These are phyloP conservation scores for Cenopis cana DNA, from an alignment of 2,888 invertebrate genomes.

Conservation along the genomic window DNA sequence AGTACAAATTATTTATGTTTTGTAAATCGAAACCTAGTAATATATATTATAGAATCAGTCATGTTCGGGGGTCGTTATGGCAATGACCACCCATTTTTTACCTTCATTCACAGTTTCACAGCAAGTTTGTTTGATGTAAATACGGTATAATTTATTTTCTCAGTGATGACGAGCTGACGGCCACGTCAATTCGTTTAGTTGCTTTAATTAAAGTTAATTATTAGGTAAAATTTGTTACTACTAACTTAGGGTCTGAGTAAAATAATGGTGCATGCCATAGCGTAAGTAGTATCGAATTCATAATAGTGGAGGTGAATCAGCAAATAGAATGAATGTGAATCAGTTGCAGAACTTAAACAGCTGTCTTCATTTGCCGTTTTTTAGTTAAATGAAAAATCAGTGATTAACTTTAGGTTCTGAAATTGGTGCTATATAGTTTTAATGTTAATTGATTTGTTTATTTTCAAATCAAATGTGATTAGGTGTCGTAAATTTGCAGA, in stretches of 20 bases:
- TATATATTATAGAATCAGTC: conserved; percentile 46
- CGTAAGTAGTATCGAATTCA: conserved; percentile 70
- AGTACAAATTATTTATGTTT: conserved; percentile 81
- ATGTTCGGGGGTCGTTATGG: background rate
- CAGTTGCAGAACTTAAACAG: conserved; percentile 48
- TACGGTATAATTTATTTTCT: conserved; percentile 38
- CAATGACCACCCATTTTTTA: conserved; percentile 18
- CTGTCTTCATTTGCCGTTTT: conserved; percentile 47
- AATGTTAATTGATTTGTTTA: conserved; percentile 59
- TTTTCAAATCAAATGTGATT: conserved; percentile 47
- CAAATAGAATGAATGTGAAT: conserved; percentile 46
- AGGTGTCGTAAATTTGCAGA: conserved; percentile 30
- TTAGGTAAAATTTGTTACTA: conserved; percentile 55
- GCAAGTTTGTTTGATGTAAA: conserved; percentile 37
- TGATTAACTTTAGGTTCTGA: conserved; percentile 59
- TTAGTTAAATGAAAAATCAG: conserved; percentile 43
- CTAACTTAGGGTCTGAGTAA: conserved; percentile 72
- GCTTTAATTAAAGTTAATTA: conserved; percentile 47
- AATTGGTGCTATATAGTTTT: conserved; percentile 72
- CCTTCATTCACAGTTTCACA: conserved; percentile 14
- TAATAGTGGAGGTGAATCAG: conserved; percentile 47
- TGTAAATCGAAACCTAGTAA: conserved; percentile 61
- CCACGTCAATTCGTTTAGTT: conserved; percentile 45
- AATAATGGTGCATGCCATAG: conserved; percentile 80
- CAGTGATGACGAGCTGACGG: conserved; percentile 43